phyloP scores from a whole-genome alignment of 2,888 invertebrate species.

The Macrosiphum euphorbiae region DNA sequence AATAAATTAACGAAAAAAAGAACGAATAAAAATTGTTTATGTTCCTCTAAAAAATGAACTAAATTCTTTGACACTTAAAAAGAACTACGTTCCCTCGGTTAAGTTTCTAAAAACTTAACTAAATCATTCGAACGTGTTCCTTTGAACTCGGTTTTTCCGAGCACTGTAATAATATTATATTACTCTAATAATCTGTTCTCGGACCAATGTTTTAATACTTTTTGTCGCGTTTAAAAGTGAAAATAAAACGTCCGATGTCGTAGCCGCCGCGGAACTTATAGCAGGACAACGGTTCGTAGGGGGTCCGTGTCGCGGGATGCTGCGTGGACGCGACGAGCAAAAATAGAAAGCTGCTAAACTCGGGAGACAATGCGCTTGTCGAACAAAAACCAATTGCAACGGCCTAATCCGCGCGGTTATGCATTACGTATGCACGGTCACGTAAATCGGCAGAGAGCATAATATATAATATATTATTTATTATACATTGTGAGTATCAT shows the following conservation, averaged over 20 bases:
- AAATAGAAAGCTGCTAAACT: conserved; percentile 56
- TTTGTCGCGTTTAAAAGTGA: not conserved
- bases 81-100: too few relatives aligned
- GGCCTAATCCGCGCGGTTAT: not conserved
- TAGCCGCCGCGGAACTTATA: not conserved
- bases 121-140: too few relatives aligned
- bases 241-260: not conserved
- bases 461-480: not conserved
- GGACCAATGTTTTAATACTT: not conserved
- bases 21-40: too few relatives aligned
- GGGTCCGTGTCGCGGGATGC: not conserved
- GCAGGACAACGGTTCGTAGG: not conserved
- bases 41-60: too few relatives aligned
- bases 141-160: too few relatives aligned
- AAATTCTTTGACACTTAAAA: too few relatives aligned
- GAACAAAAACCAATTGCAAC: not conserved
- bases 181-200: not conserved
- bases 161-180: not conserved
- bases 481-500: not conserved
- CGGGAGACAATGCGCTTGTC: conserved; percentile 20
- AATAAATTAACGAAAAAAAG: too few relatives aligned
- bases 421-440: conserved; percentile 52
- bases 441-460: conserved; percentile 12
- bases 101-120: too few relatives aligned
- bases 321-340: not conserved